Evolutionary conservation across 2,113 vertebrate species (phyloP).

Genomic region (Mirounga angustirostris): DNA sequence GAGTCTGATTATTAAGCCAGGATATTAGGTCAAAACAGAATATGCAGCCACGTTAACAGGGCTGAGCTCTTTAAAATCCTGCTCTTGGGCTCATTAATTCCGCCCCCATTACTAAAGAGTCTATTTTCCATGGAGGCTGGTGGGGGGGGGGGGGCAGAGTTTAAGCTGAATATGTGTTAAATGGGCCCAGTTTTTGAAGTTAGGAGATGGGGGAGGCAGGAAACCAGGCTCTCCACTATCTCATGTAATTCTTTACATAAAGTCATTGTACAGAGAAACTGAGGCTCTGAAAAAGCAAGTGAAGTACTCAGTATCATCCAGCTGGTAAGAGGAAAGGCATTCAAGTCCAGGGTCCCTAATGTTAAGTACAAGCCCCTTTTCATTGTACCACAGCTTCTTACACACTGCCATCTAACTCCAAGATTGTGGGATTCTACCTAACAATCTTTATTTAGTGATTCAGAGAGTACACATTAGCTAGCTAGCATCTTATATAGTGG

Average conservation of each 20-base stretch:
- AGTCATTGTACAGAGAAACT: not conserved
- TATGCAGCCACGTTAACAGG: not conserved
- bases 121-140: conserved; percentile 71
- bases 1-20: not conserved
- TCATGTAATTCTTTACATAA: conserved; percentile 1
- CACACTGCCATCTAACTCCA: not conserved
- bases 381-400: not conserved
- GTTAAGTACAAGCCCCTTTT: not conserved
- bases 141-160: not conserved
- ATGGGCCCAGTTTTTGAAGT: conserved; percentile 26
- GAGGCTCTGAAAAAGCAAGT: not conserved
- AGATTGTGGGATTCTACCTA: not conserved
- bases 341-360: not conserved
- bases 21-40: conserved; percentile 28
- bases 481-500: not conserved
- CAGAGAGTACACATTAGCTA: not conserved
- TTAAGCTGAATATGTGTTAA: conserved; percentile 41
- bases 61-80: conserved; percentile 47
- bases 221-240: not conserved
- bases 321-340: not conserved
- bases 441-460: conserved; percentile 25
- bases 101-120: conserved; percentile 29
- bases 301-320: not conserved
- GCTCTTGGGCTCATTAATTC: conserved; percentile 26
- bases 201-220: not conserved